These are phyloP conservation scores for Philypnodon macrostomus DNA, from an alignment of 2,797 vertebrate species.

Conservation along the genomic window DNA sequence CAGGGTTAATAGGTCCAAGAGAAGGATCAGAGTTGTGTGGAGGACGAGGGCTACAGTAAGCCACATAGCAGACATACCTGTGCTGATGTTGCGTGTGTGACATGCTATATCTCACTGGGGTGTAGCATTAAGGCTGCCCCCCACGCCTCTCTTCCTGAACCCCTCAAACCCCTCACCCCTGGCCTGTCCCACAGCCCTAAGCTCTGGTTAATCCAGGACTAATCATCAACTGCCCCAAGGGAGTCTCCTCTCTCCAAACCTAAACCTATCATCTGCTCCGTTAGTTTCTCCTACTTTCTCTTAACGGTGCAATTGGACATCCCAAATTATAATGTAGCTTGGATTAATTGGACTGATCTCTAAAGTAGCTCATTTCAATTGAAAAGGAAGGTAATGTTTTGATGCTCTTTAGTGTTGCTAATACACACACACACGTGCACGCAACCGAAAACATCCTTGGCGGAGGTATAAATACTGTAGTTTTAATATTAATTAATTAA, in stretches of 20 bases:
- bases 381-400: too few species aligned
- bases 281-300: slow-evolving; percentile 32
- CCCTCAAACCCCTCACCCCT: slow-evolving; percentile 20
- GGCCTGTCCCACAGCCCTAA: slow-evolving; percentile 11
- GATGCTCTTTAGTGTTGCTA: too few species aligned
- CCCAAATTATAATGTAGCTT: neutral
- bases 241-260: slow-evolving; percentile 29
- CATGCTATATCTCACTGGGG: slow-evolving; percentile 7
- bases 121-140: slow-evolving; percentile 7
- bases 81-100: slow-evolving; percentile 12
- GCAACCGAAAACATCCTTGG: too few species aligned
- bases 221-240: slow-evolving; percentile 33
- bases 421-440: too few species aligned
- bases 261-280: slow-evolving; percentile 64
- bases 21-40: slow-evolving; percentile 1
- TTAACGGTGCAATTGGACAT: neutral
- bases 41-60: slow-evolving; percentile 7
- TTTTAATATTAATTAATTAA: too few species aligned
- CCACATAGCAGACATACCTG: slow-evolving; percentile 4
- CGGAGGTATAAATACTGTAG: too few species aligned
- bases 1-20: neutral
- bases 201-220: slow-evolving; percentile 41
- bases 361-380: too few species aligned
- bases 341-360: too few species aligned
- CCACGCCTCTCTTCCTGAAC: slow-evolving; percentile 19